These are phyloP conservation scores for Dissostichus mawsoni DNA, from an alignment of 2,113 vertebrate genomes.

Conservation along the genomic window DNA sequence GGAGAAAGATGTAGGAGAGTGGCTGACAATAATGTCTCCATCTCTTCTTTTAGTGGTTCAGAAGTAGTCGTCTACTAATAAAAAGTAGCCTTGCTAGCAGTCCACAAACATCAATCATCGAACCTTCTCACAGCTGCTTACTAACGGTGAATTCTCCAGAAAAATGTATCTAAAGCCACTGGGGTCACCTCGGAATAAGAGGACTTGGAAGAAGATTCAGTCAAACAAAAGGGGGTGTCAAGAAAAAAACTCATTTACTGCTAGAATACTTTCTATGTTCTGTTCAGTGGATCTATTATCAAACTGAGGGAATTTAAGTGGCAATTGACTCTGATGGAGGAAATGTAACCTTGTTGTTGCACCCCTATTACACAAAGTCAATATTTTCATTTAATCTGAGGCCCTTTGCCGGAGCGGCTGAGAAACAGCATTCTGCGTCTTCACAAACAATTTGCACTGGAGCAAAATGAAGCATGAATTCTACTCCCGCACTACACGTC, in stretches of 20 bases:
- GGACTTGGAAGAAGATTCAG: slow-evolving; percentile 11
- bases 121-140: slow-evolving; percentile 25
- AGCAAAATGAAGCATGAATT: slow-evolving; percentile 57
- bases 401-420: slow-evolving; percentile 33
- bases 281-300: slow-evolving; percentile 13
- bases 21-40: neutral
- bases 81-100: slow-evolving; percentile 28
- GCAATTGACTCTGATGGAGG: slow-evolving; percentile 37
- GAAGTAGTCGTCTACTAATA: slow-evolving; percentile 41
- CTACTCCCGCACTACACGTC: slow-evolving; percentile 18
- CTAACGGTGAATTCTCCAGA: slow-evolving; percentile 20
- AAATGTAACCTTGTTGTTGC: slow-evolving; percentile 62
- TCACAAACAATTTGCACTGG: slow-evolving; percentile 51
- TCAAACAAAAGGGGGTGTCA: neutral
- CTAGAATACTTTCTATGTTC: neutral
- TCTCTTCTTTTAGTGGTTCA: slow-evolving; percentile 21
- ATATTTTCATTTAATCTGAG: slow-evolving; percentile 65
- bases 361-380: slow-evolving; percentile 61
- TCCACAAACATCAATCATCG: slow-evolving; percentile 26
- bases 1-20: neutral
- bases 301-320: slow-evolving; percentile 31
- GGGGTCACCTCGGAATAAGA: slow-evolving; percentile 42
- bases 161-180: slow-evolving; percentile 39
- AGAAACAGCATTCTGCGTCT: slow-evolving; percentile 34
- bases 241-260: slow-evolving; percentile 16